phyloP scores from a whole-genome alignment of 2,888 invertebrate species.

The Emmelina monodactyla region DNA sequence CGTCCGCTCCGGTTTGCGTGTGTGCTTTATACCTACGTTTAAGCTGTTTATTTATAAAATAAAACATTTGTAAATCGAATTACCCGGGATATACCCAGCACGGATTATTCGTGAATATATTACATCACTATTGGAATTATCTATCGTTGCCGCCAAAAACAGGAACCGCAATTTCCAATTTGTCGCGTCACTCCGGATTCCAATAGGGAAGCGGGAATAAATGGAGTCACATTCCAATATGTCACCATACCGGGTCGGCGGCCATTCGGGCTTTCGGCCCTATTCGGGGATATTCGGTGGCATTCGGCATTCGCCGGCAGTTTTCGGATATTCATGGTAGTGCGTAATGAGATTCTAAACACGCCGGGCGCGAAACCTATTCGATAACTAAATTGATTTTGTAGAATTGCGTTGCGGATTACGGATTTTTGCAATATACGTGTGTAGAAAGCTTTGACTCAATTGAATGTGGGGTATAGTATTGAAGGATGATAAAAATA shows the following conservation, averaged over 20 bases:
- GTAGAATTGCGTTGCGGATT: too few species aligned
- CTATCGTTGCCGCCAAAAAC: constrained; percentile 59
- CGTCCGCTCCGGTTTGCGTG: constrained; percentile 23
- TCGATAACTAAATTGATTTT: too few species aligned
- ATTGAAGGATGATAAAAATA: too few species aligned
- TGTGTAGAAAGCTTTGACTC: too few species aligned
- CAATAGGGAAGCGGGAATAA: constrained; percentile 65
- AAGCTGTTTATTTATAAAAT: constrained; percentile 2
- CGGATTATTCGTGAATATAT: constrained; percentile 13
- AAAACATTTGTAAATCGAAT: constrained; percentile 16
- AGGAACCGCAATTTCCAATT: constrained; percentile 62
- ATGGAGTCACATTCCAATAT: constrained; percentile 67
- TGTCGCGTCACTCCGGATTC: constrained; percentile 65
- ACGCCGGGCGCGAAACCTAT: too few species aligned
- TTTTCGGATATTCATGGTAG: too few species aligned
- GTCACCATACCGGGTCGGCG: constrained; percentile 48
- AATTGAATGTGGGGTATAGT: too few species aligned
- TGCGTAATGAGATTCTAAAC: too few species aligned
- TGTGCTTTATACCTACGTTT: constrained; percentile 6
- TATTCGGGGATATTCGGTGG: constrained; percentile 17
- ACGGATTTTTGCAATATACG: too few species aligned
- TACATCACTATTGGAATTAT: constrained; percentile 41
- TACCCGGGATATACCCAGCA: constrained; percentile 14
- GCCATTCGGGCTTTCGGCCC: constrained; percentile 55
- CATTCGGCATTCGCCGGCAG: constrained; percentile 30